Conservation (phyloP, 2,888 invertebrate genomes). For the Epirrhoe tristata region DNA sequence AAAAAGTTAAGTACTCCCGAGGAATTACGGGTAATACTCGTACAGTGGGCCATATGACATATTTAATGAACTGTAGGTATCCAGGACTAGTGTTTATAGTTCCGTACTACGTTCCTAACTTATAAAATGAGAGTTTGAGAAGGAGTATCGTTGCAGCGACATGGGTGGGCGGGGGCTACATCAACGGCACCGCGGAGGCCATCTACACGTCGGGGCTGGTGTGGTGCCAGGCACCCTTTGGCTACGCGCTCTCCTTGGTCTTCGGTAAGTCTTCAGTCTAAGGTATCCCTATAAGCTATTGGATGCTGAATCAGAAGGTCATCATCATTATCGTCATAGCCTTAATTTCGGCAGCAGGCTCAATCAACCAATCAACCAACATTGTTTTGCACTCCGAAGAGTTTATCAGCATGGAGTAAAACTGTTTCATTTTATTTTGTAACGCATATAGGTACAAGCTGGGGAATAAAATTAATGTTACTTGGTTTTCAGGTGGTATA, state of each 20-base stretch:
- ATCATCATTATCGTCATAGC: background rate
- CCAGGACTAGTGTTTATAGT: too few species aligned
- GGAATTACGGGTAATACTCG: too few species aligned
- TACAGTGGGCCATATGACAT: too few species aligned
- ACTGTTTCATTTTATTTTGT: too few species aligned
- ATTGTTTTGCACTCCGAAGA: too few species aligned
- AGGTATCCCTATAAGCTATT: background rate
- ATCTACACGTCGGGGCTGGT: slow-evolving; percentile 96
- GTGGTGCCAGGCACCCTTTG: slow-evolving; percentile 99
- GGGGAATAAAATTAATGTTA: background rate
- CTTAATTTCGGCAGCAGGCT: too few species aligned
- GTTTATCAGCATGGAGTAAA: too few species aligned
- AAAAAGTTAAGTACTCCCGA: too few species aligned
- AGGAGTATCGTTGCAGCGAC: slow-evolving; percentile 89
- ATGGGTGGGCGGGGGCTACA: slow-evolving; percentile 99
- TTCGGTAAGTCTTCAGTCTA: slow-evolving; percentile 88
- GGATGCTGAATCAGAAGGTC: background rate
- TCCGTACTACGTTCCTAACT: too few species aligned
- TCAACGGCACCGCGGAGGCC: slow-evolving; percentile 99
- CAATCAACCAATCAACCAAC: too few species aligned
- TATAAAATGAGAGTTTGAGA: background rate
- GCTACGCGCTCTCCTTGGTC: slow-evolving; percentile 97
- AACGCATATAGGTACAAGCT: too few species aligned
- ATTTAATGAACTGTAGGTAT: too few species aligned
- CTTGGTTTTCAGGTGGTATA: slow-evolving; percentile 91